These are phyloP conservation scores for Epizoanthus fatuus DNA, from an alignment of 92 coral and sea anemone genomes.

Conservation along the genomic window DNA sequence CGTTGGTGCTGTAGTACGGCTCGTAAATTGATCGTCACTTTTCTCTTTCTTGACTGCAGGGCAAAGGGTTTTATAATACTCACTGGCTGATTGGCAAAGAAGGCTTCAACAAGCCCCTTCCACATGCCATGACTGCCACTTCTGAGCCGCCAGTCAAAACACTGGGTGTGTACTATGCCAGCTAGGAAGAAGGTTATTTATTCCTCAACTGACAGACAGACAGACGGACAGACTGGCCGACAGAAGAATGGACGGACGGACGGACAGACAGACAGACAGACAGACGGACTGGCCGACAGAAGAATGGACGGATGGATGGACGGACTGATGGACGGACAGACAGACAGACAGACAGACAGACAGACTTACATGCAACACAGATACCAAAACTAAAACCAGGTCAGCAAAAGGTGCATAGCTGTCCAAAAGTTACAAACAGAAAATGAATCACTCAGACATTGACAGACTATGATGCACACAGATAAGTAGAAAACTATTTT, in stretches of 20 bases:
- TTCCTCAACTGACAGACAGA: too few relatives aligned
- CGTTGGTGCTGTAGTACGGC: too few relatives aligned
- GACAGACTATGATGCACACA: too few relatives aligned
- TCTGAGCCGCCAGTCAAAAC: slow-evolving; percentile 78
- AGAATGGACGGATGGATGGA: too few relatives aligned
- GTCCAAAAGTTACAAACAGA: slow-evolving; percentile 16
- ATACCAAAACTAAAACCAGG: too few relatives aligned
- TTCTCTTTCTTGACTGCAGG: slow-evolving; percentile 30
- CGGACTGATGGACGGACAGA: slow-evolving; percentile 41
- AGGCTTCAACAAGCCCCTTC: slow-evolving; percentile 80
- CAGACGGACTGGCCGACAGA: too few relatives aligned
- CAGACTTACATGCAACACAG: slow-evolving; percentile 9
- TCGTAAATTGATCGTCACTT: not conserved
- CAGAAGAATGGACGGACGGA: too few relatives aligned
- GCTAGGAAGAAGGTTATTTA: slow-evolving; percentile 12
- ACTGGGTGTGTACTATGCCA: slow-evolving; percentile 77
- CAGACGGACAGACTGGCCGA: too few relatives aligned
- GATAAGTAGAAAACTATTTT: too few relatives aligned
- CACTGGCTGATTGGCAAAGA: slow-evolving; percentile 85
- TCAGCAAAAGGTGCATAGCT: slow-evolving; percentile 14
- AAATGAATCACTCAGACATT: too few relatives aligned
- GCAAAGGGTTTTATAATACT: slow-evolving; percentile 83
- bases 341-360: slow-evolving; percentile 45
- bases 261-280: too few relatives aligned
- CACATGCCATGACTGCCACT: slow-evolving; percentile 78